These are phyloP conservation scores for Ypsolopha scabrella DNA, from an alignment of 2,888 invertebrate genomes.

Conservation along the genomic window DNA sequence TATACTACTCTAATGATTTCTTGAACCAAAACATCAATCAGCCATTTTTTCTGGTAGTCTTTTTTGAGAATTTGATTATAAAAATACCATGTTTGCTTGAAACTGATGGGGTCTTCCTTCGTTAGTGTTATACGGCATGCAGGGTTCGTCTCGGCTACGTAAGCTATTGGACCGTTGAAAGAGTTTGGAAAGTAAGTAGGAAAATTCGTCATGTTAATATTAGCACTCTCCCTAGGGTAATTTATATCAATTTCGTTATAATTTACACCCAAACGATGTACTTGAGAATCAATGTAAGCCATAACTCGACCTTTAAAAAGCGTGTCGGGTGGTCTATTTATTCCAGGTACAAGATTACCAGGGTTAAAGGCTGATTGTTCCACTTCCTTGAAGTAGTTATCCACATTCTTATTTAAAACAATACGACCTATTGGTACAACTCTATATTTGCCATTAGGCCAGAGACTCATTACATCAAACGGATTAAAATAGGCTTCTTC, in stretches of 20 bases:
- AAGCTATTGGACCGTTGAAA: constrained; percentile 77
- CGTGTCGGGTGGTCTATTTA: constrained; percentile 87
- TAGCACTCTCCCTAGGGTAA: constrained; percentile 77
- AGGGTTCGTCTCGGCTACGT: constrained; percentile 5
- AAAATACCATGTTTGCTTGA: too few relatives aligned
- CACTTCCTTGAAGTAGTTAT: constrained; percentile 86
- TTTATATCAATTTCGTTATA: constrained; percentile 88
- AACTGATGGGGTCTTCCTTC: too few relatives aligned
- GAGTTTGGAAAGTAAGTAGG: constrained; percentile 94
- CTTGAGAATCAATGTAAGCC: constrained; percentile 85
- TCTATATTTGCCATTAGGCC: constrained; percentile 84
- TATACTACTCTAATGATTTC: too few relatives aligned
- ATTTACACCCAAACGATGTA: constrained; percentile 84
- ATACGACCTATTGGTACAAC: constrained; percentile 84
- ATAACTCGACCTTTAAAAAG: constrained; percentile 84
- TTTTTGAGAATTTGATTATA: too few relatives aligned
- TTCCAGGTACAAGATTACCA: constrained; percentile 84
- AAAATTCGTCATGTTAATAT: constrained; percentile 80
- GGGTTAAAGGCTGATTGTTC: constrained; percentile 88
- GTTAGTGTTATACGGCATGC: neutral
- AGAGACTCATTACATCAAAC: constrained; percentile 88
- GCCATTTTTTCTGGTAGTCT: too few relatives aligned
- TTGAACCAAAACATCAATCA: too few relatives aligned
- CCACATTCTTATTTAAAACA: constrained; percentile 83
- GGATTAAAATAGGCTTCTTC: constrained; percentile 81